phyloP scores from a whole-genome alignment of 2,888 invertebrate genomes.

The Meiosimyza platycephala region DNA sequence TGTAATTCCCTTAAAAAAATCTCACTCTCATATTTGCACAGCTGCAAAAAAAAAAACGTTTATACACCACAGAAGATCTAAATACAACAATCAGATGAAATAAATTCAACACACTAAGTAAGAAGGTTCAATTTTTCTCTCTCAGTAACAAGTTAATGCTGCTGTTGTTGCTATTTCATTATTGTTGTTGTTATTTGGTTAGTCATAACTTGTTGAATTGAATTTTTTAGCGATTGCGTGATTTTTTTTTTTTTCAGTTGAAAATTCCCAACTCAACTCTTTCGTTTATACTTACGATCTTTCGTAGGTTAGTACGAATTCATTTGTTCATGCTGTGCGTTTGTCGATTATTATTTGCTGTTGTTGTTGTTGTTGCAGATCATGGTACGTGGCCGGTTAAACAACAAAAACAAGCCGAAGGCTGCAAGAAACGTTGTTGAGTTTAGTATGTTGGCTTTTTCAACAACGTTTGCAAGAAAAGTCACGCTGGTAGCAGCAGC shows the following conservation, averaged over 20 bases:
- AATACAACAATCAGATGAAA: too few species aligned
- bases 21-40: too few species aligned
- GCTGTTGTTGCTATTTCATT: background rate
- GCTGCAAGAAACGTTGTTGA: conserved; percentile 7
- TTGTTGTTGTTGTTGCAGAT: background rate
- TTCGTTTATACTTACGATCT: background rate
- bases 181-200: background rate
- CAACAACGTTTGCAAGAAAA: conserved; percentile 23
- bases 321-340: background rate
- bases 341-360: background rate
- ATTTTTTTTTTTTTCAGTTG: conserved; percentile 10
- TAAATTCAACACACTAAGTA: background rate
- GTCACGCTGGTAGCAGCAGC: background rate
- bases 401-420: conserved; percentile 13
- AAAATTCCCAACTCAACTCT: background rate
- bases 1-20: too few species aligned
- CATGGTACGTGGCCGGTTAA: conserved; percentile 30
- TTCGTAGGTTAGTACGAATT: background rate
- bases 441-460: conserved; percentile 4
- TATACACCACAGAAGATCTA: too few species aligned
- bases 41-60: too few species aligned
- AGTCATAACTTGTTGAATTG: conserved; percentile 20
- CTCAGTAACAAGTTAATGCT: background rate
- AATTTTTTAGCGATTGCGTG: conserved; percentile 3
- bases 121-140: background rate